These are phyloP conservation scores for Sebastes matsubarae DNA, from an alignment of 2,797 vertebrate genomes.

Conservation along the genomic window DNA sequence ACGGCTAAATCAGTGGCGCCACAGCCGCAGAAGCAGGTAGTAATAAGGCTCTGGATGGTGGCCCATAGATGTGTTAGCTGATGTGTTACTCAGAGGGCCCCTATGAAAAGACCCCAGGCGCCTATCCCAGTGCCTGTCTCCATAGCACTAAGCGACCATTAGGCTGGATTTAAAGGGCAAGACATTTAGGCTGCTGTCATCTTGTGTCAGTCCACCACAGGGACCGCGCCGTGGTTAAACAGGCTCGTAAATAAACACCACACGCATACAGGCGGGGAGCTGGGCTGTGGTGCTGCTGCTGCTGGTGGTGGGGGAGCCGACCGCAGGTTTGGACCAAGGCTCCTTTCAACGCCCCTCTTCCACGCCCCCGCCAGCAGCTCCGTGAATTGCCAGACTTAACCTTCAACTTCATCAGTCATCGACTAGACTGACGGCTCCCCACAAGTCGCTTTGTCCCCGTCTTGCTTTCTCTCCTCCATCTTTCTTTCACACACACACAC, in stretches of 20 bases:
- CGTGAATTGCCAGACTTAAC: slow-evolving; percentile 72
- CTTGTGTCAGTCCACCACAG: slow-evolving; percentile 81
- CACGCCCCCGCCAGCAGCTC: slow-evolving; percentile 53
- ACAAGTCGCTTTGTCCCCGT: slow-evolving; percentile 58
- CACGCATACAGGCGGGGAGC: slow-evolving; percentile 73
- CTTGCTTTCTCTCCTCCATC: slow-evolving; percentile 43
- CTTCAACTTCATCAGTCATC: slow-evolving; percentile 77
- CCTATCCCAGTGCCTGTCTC: slow-evolving; percentile 78
- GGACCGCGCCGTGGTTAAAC: slow-evolving; percentile 82
- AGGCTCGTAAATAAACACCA: slow-evolving; percentile 84
- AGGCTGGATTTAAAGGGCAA: slow-evolving; percentile 80
- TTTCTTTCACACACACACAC: slow-evolving; percentile 20
- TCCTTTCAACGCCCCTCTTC: slow-evolving; percentile 65
- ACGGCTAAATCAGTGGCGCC: slow-evolving; percentile 78
- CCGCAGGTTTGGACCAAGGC: slow-evolving; percentile 75
- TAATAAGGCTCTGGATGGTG: slow-evolving; percentile 75
- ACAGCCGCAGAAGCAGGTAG: slow-evolving; percentile 76
- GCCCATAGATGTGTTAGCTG: slow-evolving; percentile 80
- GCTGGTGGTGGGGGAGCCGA: slow-evolving; percentile 65
- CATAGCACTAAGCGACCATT: slow-evolving; percentile 78
- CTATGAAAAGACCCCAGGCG: slow-evolving; percentile 80
- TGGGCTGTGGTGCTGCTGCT: slow-evolving; percentile 68
- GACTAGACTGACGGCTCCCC: slow-evolving; percentile 69
- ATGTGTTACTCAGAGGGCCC: slow-evolving; percentile 81
- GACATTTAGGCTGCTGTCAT: slow-evolving; percentile 82